Base-by-base conservation (phyloP, 2,797 vertebrate genomes). In the Helicolenus hilgendorfi region DNA sequence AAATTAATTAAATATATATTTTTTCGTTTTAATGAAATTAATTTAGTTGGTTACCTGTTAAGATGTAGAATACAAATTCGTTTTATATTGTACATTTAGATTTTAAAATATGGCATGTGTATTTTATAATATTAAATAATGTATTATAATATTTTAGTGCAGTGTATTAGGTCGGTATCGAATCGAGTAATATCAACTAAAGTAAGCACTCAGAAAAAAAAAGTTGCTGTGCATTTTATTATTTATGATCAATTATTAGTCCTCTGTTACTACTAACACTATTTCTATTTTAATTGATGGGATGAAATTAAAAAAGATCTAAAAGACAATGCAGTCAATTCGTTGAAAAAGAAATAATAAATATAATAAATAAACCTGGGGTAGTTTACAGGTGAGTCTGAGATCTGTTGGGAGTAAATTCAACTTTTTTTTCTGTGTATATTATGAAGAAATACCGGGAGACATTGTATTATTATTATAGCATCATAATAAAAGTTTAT, bases 321-420 rank as follows among this genome's bases (percentile, higher is more conserved):
- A 5, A 49, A 65, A 26, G n/a, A 29, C 18, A 24, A 35, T 29
- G 3, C 0, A 60, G 20, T 45, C 35, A 77, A n/a, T 9, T 83
- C n/a, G 33, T 10, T 73, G 15, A 5, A 45, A 90, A 89, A 63
- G 8, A 31, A 81, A 77, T 29, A 81, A 77, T 29, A 35, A 5
- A 18, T 22, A 55, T n/a, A 27, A 4, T 14, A 22, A 63, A 79
- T 10, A 62, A 38, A 68, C 2, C 11, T 53, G 0, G 3, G 3
- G 11, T 27, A 22, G 27, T 60, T 84, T 24, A 7, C 0, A n/a
- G 3, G 1, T 18, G 14, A 72, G 59, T 31, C 5, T 59, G 76
- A 62, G 18, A 69, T 35, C 22, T 75, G 13, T 41, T 27, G 67
- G 62, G 24, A 41, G 3, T 4, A 77, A n/a, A 72, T 29, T 20